A percentile compares a stretch with the other conserved stretches of the same genome.
phyloP scores from a whole-genome alignment of 2,113 vertebrate genomes.

The Hypanus sabinus region DNA sequence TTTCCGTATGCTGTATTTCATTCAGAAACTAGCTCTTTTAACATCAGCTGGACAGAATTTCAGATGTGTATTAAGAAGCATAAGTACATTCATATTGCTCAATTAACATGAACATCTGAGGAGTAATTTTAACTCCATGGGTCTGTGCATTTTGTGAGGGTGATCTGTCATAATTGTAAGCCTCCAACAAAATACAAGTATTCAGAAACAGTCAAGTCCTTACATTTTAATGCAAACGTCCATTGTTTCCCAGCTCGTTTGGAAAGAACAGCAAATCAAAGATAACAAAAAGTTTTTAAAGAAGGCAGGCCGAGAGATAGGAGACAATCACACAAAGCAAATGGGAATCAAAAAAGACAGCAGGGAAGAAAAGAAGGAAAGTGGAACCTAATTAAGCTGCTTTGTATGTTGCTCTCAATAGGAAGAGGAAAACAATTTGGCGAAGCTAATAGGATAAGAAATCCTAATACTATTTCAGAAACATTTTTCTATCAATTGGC shows the following conservation, averaged over 20 bases:
- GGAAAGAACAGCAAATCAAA: not conserved
- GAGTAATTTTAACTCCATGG: too few relatives aligned
- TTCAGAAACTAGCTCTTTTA: too few relatives aligned
- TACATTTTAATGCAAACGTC: constrained; percentile 19
- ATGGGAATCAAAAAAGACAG: constrained; percentile 35
- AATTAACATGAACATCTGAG: too few relatives aligned
- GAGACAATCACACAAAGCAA: constrained; percentile 26
- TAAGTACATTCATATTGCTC: too few relatives aligned
- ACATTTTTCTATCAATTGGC: constrained; percentile 21
- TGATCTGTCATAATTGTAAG: not conserved
- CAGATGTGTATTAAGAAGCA: too few relatives aligned
- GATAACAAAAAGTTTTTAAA: not conserved
- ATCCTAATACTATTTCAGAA: constrained; percentile 33
- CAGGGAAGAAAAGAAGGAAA: constrained; percentile 24
- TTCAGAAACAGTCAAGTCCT: not conserved
- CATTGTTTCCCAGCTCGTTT: not conserved
- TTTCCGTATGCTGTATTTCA: too few relatives aligned
- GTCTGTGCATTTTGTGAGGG: not conserved
- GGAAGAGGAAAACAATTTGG: constrained; percentile 25
- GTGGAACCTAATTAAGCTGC: constrained; percentile 29
- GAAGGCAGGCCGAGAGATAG: not conserved
- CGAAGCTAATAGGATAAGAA: constrained; percentile 28
- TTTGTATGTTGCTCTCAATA: constrained; percentile 32
- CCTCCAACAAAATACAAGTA: not conserved
- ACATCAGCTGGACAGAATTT: too few relatives aligned